phyloP scores from a whole-genome alignment of 2,888 invertebrate genomes.

The Melanchra persicariae region DNA sequence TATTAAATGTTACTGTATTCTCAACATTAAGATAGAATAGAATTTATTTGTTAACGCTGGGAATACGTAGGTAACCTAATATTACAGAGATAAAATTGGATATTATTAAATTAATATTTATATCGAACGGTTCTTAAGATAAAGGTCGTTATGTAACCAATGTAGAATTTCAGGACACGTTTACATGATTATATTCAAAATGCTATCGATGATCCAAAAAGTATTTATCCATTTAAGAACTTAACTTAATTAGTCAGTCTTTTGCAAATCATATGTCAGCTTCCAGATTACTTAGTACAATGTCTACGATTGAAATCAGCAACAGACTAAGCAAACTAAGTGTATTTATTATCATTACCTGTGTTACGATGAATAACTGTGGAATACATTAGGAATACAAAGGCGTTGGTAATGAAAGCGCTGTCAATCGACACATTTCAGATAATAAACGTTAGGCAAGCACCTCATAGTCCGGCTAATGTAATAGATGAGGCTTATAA shows the following conservation, averaged over 20 bases:
- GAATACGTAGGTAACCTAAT: conserved; percentile 10
- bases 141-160: background rate
- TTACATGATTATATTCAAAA: background rate
- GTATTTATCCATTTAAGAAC: background rate
- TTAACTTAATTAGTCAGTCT: no score
- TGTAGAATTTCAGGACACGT: background rate
- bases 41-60: conserved; percentile 34
- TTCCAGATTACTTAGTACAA: background rate
- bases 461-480: conserved; percentile 10
- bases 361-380: conserved; percentile 20
- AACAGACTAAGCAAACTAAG: conserved; percentile 6
- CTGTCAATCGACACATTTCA: conserved; percentile 31
- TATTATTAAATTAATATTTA: conserved; percentile 43
- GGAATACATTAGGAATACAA: conserved; percentile 37
- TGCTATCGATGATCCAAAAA: background rate
- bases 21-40: conserved; percentile 42
- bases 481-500: conserved; percentile 22
- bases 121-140: conserved; percentile 1
- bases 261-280: no score
- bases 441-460: conserved; percentile 3
- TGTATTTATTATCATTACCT: background rate
- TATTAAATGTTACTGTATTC: conserved; percentile 37
- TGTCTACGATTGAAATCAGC: conserved; percentile 4
- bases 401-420: conserved; percentile 4
- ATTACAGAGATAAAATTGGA: conserved; percentile 9